These are phyloP conservation scores for Alexandromys fortis DNA, from an alignment of 2,113 vertebrate species.

Conservation along the genomic window DNA sequence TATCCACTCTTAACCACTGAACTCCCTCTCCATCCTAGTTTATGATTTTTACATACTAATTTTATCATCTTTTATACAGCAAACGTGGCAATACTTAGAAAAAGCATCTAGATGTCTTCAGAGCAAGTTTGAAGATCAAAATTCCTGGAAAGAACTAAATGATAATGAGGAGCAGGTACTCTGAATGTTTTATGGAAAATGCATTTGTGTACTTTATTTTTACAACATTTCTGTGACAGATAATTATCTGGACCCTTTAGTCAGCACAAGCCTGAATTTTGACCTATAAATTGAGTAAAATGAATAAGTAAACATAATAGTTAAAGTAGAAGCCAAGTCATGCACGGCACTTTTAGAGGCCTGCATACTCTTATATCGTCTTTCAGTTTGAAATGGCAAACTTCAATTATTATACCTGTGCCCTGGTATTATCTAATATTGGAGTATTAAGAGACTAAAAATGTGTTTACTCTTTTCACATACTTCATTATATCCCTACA, in stretches of 20 bases:
- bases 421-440: neutral
- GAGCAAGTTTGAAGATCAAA: neutral
- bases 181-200: neutral
- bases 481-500: neutral
- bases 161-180: rapidly evolving
- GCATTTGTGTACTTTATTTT: neutral
- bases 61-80: neutral
- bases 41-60: neutral
- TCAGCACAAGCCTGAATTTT: neutral
- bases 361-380: neutral
- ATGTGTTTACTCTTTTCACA: neutral
- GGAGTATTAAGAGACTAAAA: neutral
- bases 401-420: neutral
- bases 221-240: neutral
- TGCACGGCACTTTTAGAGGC: neutral
- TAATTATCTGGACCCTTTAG: neutral
- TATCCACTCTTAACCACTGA: neutral
- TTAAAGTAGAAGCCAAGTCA: neutral
- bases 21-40: neutral
- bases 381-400: neutral
- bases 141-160: neutral
- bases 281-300: neutral
- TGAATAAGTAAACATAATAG: neutral
- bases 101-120: neutral
- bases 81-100: neutral